Evolutionary conservation across 2,888 invertebrate species (phyloP), one percentile per base, ranked within the genome.

Genomic region (Agrochola litura): DNA sequence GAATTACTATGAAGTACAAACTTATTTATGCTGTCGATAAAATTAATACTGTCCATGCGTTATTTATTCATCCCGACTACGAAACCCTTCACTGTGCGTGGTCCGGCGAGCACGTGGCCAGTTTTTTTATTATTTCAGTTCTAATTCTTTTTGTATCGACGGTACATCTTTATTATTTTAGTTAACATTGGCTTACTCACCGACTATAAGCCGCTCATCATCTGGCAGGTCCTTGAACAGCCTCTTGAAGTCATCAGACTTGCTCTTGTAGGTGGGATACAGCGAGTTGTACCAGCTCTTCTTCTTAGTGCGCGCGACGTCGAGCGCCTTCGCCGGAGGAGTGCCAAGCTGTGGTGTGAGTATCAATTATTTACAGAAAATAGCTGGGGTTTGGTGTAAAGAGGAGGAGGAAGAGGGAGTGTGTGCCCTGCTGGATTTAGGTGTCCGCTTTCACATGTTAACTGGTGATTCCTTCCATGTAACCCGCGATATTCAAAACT

Each of bases 241-340:
- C 91, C 98, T 97, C 92, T 98, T 99, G 94, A 99, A 99, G 95
- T 99, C 99, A 90, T 99, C 99, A 8, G 98, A 98, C 88, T 99
- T 97, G 81, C 99, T 99, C 96, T 99, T 99, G 94, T 99, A 99
- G 0, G 99, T 99, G 58, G 99, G 99, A 95, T 98, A 98, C 61
- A 98, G 97, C 8, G 98, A 97, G 95, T 98, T 98, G 94, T 98
- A 98, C 98, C 98, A 99, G 79, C 98, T 98, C 80, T 98, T 98
- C 94, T 98, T 98, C 93, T 98, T 98, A 69, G 97, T 97, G 30
- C 98, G 97, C 43, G 92, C 85, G 66, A 90, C 90, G 63, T 92
- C 92, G 25, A 86, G 84, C 60, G 86, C 89, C 63, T 90, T 89
- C 41, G 86, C 67, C 69, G 74, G 87, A 5, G 90, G 78, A 22